Evolutionary conservation across 2,888 invertebrate species (phyloP).

Genomic region (Apantesis nais): DNA sequence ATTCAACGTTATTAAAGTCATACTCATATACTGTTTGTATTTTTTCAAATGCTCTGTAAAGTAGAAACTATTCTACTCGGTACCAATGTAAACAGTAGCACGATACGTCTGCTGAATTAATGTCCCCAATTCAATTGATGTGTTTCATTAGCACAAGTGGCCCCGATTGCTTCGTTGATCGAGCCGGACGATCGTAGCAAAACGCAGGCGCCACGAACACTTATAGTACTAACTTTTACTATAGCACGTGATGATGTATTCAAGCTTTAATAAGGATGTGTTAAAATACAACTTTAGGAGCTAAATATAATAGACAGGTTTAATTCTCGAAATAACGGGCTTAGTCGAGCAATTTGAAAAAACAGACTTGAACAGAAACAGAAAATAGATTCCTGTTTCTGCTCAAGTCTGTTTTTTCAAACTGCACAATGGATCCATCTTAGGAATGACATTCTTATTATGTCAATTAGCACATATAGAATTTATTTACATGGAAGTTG

Average conservation of each 20-base stretch:
- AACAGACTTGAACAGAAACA: neutral
- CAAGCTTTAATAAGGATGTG: conserved; percentile 47
- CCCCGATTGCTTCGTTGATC: conserved; percentile 83
- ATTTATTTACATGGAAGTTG: too few species aligned
- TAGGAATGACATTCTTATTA: too few species aligned
- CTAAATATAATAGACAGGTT: neutral
- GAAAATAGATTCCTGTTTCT: too few species aligned
- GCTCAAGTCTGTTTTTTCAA: neutral
- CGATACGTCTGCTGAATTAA: conserved; percentile 77
- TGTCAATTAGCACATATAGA: too few species aligned
- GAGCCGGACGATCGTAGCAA: conserved; percentile 67
- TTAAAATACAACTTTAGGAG: neutral
- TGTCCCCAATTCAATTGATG: conserved; percentile 85
- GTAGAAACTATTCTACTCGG: conserved; percentile 53
- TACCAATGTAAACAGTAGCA: conserved; percentile 70
- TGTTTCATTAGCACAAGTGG: conserved; percentile 86
- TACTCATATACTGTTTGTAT: conserved; percentile 15
- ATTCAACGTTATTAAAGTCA: neutral
- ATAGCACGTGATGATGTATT: conserved; percentile 50
- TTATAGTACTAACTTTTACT: conserved; percentile 16
- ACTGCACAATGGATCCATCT: neutral
- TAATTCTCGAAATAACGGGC: neutral
- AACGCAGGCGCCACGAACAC: conserved; percentile 61
- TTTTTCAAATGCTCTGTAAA: conserved; percentile 36
- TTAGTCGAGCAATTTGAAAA: neutral